These are phyloP conservation scores for Anolis sagrei DNA, from an alignment of 2,113 vertebrate species.

Conservation along the genomic window DNA sequence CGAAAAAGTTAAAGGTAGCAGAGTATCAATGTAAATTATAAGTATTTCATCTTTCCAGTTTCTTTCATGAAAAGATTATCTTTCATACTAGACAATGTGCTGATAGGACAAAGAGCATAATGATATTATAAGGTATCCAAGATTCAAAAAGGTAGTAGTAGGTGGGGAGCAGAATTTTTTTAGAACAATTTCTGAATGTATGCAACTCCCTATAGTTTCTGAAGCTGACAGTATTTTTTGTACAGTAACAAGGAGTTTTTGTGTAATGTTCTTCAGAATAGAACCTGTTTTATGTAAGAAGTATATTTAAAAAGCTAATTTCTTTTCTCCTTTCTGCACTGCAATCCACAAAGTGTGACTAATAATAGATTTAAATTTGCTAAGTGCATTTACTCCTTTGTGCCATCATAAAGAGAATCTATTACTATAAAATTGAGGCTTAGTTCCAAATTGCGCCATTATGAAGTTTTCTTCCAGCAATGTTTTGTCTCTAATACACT, in stretches of 20 bases:
- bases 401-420: slow-evolving; percentile 88
- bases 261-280: slow-evolving; percentile 71
- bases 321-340: slow-evolving; percentile 79
- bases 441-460: slow-evolving; percentile 89
- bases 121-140: slow-evolving; percentile 20
- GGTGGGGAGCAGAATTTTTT: slow-evolving; percentile 62
- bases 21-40: slow-evolving; percentile 27
- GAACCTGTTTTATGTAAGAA: slow-evolving; percentile 80
- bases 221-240: slow-evolving; percentile 61
- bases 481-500: slow-evolving; percentile 88
- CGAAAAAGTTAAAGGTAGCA: slow-evolving; percentile 27
- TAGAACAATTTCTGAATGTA: slow-evolving; percentile 60
- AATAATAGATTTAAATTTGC: slow-evolving; percentile 89
- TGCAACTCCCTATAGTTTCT: slow-evolving; percentile 53
- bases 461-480: slow-evolving; percentile 88
- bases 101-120: slow-evolving; percentile 57
- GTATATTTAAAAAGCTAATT: slow-evolving; percentile 81
- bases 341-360: slow-evolving; percentile 81
- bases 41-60: slow-evolving; percentile 41
- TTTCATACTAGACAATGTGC: slow-evolving; percentile 35
- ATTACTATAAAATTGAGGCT: slow-evolving; percentile 89
- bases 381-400: slow-evolving; percentile 87
- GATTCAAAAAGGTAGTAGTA: slow-evolving; percentile 50
- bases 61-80: slow-evolving; percentile 15
- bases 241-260: slow-evolving; percentile 70